A percentile compares a stretch with the other conserved stretches of the same genome.
These are phyloP conservation scores for Pyrgilauda ruficollis DNA, from an alignment of 2,113 vertebrate species.

Conservation along the genomic window DNA sequence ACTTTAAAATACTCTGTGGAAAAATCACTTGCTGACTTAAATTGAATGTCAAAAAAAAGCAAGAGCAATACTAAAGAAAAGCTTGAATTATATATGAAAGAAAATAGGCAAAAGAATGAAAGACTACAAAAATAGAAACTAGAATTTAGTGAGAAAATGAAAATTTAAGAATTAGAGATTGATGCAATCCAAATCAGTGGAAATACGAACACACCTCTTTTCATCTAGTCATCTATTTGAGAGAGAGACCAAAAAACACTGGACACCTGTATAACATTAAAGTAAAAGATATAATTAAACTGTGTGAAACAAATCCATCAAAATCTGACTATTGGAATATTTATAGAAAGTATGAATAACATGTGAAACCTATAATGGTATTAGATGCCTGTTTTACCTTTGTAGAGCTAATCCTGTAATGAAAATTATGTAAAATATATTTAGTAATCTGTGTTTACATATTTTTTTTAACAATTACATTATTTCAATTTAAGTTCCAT, in stretches of 20 bases:
- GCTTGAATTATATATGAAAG: not conserved
- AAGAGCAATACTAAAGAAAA: not conserved
- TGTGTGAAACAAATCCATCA: not conserved
- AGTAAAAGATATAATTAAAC: not conserved
- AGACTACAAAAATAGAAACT: not conserved
- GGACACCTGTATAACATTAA: not conserved
- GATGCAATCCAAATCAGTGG: not conserved
- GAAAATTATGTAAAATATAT: not conserved
- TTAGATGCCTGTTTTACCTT: not conserved
- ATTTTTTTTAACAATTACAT: accelerated
- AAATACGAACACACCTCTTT: not conserved
- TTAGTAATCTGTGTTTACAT: not conserved
- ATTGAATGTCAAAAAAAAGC: not conserved
- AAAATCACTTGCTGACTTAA: not conserved
- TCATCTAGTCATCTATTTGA: not conserved
- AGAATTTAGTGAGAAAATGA: not conserved
- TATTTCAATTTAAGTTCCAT: not conserved
- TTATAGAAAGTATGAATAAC: not conserved
- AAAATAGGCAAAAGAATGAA: not conserved
- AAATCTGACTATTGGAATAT: not conserved
- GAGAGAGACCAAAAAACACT: not conserved
- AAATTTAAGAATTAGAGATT: not conserved
- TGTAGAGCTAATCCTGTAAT: not conserved
- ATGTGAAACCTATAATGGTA: not conserved
- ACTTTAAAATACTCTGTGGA: not conserved